Conservation (phyloP, 2,113 vertebrate genomes). For the Leptocoma aspasia region DNA sequence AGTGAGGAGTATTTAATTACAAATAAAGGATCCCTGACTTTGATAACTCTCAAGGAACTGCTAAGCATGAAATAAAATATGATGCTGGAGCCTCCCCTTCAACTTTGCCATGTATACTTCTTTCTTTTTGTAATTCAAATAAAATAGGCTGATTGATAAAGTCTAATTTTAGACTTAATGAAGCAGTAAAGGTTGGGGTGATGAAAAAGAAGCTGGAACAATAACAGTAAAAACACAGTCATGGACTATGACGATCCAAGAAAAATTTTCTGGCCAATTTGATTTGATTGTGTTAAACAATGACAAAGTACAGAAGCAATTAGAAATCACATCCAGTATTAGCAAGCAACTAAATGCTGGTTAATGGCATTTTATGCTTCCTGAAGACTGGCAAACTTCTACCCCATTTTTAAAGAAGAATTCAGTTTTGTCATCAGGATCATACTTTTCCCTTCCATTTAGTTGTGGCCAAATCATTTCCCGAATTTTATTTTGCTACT, state of each 20-base stretch:
- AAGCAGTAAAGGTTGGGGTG: constrained; percentile 65
- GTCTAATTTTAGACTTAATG: constrained; percentile 73
- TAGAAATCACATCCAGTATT: constrained; percentile 53
- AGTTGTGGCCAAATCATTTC: background rate
- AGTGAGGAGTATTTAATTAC: constrained; percentile 66
- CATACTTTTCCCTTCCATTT: background rate
- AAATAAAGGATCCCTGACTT: constrained; percentile 58
- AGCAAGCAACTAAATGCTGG: constrained; percentile 25
- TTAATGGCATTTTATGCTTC: constrained; percentile 43
- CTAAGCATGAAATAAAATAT: constrained; percentile 8
- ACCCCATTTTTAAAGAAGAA: background rate
- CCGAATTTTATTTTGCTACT: background rate
- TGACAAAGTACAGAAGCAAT: constrained; percentile 70
- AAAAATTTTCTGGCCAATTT: constrained; percentile 76
- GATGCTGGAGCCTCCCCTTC: background rate
- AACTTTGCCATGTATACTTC: background rate
- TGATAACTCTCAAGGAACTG: constrained; percentile 58
- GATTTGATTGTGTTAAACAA: constrained; percentile 71
- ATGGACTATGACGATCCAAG: constrained; percentile 46
- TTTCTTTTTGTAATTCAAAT: constrained; percentile 58
- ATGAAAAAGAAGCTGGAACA: constrained; percentile 69
- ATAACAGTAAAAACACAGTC: constrained; percentile 66
- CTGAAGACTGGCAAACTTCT: background rate
- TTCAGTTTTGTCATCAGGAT: background rate
- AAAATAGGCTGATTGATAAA: constrained; percentile 66